These are phyloP conservation scores for Zosterops japonicus DNA, from an alignment of 2,113 vertebrate genomes.

Conservation along the genomic window DNA sequence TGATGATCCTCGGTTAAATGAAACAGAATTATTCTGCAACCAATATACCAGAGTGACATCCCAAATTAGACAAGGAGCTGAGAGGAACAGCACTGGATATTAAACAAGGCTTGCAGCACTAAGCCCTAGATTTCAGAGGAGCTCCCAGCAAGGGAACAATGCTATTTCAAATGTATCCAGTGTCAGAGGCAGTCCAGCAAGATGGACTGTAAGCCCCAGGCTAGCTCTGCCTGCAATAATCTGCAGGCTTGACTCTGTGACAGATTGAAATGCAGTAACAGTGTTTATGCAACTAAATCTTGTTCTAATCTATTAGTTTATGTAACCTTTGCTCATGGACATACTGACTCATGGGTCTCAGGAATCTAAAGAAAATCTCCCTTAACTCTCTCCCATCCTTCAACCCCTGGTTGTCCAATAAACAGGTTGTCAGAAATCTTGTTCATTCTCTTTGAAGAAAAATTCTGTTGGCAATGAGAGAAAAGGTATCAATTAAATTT, in stretches of 20 bases:
- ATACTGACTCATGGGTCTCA: neutral
- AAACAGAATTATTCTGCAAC: neutral
- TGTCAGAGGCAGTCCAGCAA: neutral
- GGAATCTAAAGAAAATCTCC: conserved; percentile 3
- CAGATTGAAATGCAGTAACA: conserved; percentile 49
- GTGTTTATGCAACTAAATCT: conserved; percentile 64
- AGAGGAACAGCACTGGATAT: neutral
- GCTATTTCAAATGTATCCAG: neutral
- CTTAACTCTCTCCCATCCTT: neutral
- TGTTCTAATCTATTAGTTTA: conserved; percentile 64
- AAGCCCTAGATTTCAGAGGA: neutral
- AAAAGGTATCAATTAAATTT: neutral
- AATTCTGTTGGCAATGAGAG: neutral
- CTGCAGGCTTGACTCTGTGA: conserved; percentile 37
- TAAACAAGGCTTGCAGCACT: neutral
- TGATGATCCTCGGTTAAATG: neutral
- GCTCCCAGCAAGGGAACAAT: neutral
- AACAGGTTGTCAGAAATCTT: neutral
- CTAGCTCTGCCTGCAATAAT: conserved; percentile 28
- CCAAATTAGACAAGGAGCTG: neutral
- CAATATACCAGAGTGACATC: neutral
- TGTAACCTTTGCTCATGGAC: conserved; percentile 45
- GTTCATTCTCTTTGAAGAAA: neutral
- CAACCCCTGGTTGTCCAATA: neutral
- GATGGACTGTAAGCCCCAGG: neutral